These are phyloP conservation scores for Tamias sibiricus DNA, from an alignment of 2,113 vertebrate genomes.

Conservation along the genomic window DNA sequence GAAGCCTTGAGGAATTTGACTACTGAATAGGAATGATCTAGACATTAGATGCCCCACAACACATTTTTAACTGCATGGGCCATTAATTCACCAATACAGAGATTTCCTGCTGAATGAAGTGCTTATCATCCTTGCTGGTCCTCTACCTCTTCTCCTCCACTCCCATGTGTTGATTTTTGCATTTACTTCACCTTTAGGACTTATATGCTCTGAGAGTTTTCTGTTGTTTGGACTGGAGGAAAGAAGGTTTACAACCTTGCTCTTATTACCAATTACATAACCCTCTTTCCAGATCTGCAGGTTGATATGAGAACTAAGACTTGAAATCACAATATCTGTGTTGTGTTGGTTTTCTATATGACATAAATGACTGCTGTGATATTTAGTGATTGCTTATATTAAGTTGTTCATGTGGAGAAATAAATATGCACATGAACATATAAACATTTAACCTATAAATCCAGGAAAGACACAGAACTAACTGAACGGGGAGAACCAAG, in stretches of 20 bases:
- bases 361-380: not conserved
- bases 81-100: conserved; percentile 44
- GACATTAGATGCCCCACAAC: conserved; percentile 37
- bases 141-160: accelerated
- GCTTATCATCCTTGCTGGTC: not conserved
- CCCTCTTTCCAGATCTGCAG: not conserved
- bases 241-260: not conserved
- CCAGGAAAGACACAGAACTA: not conserved
- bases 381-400: not conserved
- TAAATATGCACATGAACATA: conserved; percentile 22
- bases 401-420: not conserved
- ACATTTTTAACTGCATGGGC: not conserved
- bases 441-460: conserved; percentile 62
- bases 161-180: not conserved
- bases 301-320: conserved; percentile 8
- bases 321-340: not conserved
- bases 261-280: not conserved
- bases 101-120: conserved; percentile 6
- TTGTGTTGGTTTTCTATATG: not conserved
- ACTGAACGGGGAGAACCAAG: not conserved
- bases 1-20: conserved; percentile 84
- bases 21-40: conserved; percentile 70
- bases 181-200: not conserved
- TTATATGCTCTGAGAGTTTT: not conserved
- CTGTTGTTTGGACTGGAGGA: not conserved